Conservation (phyloP, 2,113 vertebrate genomes). For the human (Homo sapiens) region DNA sequence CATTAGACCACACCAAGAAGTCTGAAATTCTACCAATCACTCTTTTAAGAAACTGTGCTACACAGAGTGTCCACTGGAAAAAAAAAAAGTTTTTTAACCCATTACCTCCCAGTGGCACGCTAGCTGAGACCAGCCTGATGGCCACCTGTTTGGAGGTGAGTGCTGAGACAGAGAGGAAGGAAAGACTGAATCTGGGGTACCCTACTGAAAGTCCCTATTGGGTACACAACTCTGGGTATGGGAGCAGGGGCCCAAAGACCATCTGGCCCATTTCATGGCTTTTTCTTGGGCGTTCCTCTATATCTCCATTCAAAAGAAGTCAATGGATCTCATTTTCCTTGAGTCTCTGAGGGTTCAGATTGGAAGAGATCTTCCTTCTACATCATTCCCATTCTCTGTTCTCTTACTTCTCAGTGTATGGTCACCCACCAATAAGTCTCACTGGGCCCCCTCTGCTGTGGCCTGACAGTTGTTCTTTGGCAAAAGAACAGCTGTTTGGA, state of each 20-base stretch:
- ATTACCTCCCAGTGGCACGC: not conserved
- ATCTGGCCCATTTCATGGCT: not conserved
- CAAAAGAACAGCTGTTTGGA: not conserved
- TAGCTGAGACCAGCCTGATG: not conserved
- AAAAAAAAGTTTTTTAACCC: not conserved
- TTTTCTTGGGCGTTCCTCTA: not conserved
- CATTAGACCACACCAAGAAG: not conserved
- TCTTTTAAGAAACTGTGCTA: not conserved
- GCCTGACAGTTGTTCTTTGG: not conserved
- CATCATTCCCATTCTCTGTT: not conserved
- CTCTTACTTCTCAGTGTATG: not conserved
- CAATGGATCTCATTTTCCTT: not conserved
- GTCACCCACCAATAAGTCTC: not conserved
- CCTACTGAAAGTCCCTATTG: not conserved
- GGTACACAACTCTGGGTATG: not conserved
- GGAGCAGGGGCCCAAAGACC: too few relatives aligned
- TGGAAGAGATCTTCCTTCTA: not conserved
- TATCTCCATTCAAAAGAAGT: not conserved
- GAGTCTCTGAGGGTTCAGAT: not conserved
- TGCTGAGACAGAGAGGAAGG: not conserved
- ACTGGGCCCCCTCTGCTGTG: not conserved
- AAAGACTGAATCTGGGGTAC: not conserved
- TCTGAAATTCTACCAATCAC: not conserved
- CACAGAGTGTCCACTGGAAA: not conserved
- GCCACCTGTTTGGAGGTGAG: not conserved